Percentiles rank a stretch among this genome's conserved stretches.
phyloP scores from a whole-genome alignment of 92 coral and sea anemone species.

The Porites divaricata region DNA sequence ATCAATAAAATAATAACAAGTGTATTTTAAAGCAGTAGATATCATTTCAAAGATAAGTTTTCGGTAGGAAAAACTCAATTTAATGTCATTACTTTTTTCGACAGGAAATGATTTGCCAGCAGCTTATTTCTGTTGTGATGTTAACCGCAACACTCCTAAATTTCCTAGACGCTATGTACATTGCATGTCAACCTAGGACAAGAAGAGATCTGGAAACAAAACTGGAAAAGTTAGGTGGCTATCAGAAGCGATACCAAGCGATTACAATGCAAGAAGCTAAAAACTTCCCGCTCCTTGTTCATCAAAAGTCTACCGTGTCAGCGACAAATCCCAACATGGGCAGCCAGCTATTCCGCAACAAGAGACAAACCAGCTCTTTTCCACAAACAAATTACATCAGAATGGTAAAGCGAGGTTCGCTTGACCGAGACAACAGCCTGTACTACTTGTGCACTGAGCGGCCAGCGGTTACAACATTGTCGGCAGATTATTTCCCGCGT shows the following conservation, averaged over 20 bases:
- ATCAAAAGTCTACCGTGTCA: not conserved
- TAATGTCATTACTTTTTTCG: not conserved
- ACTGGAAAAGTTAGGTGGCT: slow-evolving; percentile 22
- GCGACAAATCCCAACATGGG: not conserved
- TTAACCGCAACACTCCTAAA: not conserved
- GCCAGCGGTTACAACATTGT: slow-evolving; percentile 47
- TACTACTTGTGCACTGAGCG: slow-evolving; percentile 58
- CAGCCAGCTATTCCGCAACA: not conserved
- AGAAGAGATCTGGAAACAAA: not conserved
- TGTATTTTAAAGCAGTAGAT: too few relatives aligned
- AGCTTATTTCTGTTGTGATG: not conserved
- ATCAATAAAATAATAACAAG: too few relatives aligned
- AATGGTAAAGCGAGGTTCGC: slow-evolving; percentile 4
- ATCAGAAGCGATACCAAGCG: slow-evolving; percentile 35
- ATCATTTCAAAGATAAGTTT: too few relatives aligned
- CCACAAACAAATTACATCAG: slow-evolving; percentile 6
- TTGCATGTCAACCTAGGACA: not conserved
- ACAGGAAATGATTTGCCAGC: not conserved
- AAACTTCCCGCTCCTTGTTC: slow-evolving; percentile 9
- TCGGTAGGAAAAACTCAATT: too few relatives aligned
- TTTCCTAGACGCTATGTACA: not conserved
- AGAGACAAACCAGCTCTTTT: not conserved
- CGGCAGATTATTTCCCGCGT: slow-evolving; percentile 47
- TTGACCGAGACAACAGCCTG: slow-evolving; percentile 4
- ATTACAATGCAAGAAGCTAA: slow-evolving; percentile 1